Evolutionary conservation across 2,888 invertebrate species (phyloP), one percentile per base, ranked within the genome.

Genomic region (Nasonovia ribisnigri): DNA sequence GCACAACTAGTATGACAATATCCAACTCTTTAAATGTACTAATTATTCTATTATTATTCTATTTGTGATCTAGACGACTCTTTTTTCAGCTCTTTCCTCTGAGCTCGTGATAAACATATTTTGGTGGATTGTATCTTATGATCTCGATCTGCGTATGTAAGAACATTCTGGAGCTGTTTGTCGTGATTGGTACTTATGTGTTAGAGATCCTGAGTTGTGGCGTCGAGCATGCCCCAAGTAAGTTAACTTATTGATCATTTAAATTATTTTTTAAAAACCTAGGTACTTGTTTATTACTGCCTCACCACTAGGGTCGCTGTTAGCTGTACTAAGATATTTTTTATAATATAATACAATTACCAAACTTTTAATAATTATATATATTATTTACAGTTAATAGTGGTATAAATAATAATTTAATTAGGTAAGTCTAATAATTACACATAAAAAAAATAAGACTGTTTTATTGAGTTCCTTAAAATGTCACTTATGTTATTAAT

Each of bases 141-240:
- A 99, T 95, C 96, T 99, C 95, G 99, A 99, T 96, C 96, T 98
- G 95, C 96, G 97, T 88, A 97, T 98, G 0, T 96, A 99, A 95
- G 99, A 99, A 96, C 97, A 97, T 95, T 97, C 97, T 95, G 96
- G 98, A 0, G 96, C 97, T 94, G 97, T 97, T 29, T 98, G 98
- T 95, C 97, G 98, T 94, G 99, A 99, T 0, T 97, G 99, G 95
- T 99, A 98, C 96, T 96, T 99, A 88, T 97, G 97, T 95, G 97
- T 98, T 0, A 96, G 99, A 88, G 99, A 99, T 96, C 97, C 97
- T 20, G 98, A 98, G 95, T 96, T 99, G 48, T 99, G 99, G 99
- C 97, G 97, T 95, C 96, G 97, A 60, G 97, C 98, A 36, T 99
- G 99, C 96, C 96, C 84, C 29, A 93, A 92, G 94, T 94, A 88